Evolutionary conservation across 2,113 vertebrate species (phyloP), one percentile per base, ranked within the genome.

Genomic region (Piprites chloris): DNA sequence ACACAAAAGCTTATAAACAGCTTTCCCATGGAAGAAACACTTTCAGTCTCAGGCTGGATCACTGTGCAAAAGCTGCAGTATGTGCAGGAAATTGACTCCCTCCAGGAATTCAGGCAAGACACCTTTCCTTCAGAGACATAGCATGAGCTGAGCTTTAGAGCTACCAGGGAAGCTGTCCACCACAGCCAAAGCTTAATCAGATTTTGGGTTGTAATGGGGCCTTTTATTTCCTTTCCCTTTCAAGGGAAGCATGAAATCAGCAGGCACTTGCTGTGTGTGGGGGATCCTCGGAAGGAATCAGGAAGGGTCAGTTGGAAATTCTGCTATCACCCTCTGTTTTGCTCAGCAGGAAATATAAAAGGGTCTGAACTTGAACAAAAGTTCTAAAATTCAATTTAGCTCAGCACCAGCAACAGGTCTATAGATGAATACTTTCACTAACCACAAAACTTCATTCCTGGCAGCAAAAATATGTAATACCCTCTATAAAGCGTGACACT

Each of bases 371-470:
- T 71, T 18, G 0, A 92, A 42, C 33, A 65, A 89, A 35, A 22
- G 20, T 33, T 59, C 66, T 30, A 72, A 93, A 91, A 87, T 69
- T 73, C 55, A 73, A 1, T 39, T 63, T 73, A 87, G 35, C 74
- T 73, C 78, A 73, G 55, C 12, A 39, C 6, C 62, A 93, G 85
- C 32, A 61, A 23, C 67, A 94, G 81, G 39, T 47, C 77, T 73
- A 84, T 8, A 50, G 65, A 65, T 24, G 32, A 89, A 73, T 82
- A 78, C 69, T 95, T 96, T 89, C 68, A 44, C 76, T 92, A 62
- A 85, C 90, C 90, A 69, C 90, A 92, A 44, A 85, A 73, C 53
- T 87, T 84, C 26, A 14, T 78, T 96, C 69, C 92, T 95, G 47
- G 92, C 46, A 67, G 75, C 20, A 78, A 8, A 95, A 92, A n/a